Base-by-base conservation (phyloP, 2,797 vertebrate species). In the Cephalopachus bancanus region DNA sequence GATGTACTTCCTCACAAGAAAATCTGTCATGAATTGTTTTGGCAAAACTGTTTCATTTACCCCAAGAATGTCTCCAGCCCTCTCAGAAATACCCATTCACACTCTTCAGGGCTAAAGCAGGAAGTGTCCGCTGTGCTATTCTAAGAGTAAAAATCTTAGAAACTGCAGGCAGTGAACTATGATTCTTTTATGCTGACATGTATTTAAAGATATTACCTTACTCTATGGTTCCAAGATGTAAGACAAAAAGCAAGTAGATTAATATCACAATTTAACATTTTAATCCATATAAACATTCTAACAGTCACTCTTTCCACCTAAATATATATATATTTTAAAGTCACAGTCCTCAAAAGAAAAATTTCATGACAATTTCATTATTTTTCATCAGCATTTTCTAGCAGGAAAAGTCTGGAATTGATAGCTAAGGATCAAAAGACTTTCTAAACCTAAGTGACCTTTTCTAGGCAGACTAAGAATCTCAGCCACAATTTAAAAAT, bases 301-400 rank as follows among this genome's bases (percentile, higher is more conserved):
- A 83, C 0, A 84, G 62, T 5, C 26, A 80, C 26, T 65, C 28
- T 59, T 33, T 11, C 44, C n/a, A 75, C 15, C 33, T 80, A 55
- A 86, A 44, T 5, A 44, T 44, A 69, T 44, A 69, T 10, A 53
- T 72, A 74, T 87, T 72, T 86, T 72, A 49, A 87, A 71, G 53
- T 64, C 37, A 72, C 4, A 53, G 4, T 30, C 55, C n/a, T 92
- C 60, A 84, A 85, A 91, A 80, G 69, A 94, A 85, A 94, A 49
- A 95, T 55, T 89, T 72, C 19, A 86, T 76, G 0, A 79, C 3
- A 57, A 37, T 51, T 53, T 76, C 53, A 85, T 95, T 95, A 85
- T 30, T 85, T 81, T 81, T 83, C n/a, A 92, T 81, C 30, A 86
- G 65, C 22, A 57, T 80, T 95, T 95, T 69, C 88, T 93, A 78